phyloP scores from a whole-genome alignment of 1,140 invertebrate genomes.

The Lepidurus arcticus region DNA sequence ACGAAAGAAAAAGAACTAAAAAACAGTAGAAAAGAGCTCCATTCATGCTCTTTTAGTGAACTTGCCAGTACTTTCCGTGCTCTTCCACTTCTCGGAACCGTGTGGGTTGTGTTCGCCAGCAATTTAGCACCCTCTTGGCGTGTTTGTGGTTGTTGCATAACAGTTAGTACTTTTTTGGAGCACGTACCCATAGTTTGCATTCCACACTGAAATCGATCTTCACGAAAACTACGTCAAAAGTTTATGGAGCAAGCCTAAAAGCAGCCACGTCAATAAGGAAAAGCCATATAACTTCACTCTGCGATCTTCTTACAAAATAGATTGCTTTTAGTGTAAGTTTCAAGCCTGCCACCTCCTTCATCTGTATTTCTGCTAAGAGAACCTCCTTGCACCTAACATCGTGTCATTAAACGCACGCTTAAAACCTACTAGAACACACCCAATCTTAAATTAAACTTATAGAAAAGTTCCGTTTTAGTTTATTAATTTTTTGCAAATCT shows the following conservation, averaged over 20 bases:
- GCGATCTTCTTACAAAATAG: too few relatives aligned
- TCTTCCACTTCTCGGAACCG: not conserved
- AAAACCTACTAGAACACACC: too few relatives aligned
- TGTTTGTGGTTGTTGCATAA: not conserved
- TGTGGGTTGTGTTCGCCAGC: not conserved
- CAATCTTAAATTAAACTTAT: too few relatives aligned
- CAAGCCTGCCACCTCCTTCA: not conserved
- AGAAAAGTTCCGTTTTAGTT: too few relatives aligned
- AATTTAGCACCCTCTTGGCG: not conserved
- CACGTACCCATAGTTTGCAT: not conserved
- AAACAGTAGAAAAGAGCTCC: not conserved
- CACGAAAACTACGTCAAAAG: not conserved
- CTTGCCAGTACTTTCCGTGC: not conserved
- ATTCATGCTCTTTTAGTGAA: not conserved
- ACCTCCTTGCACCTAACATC: too few relatives aligned
- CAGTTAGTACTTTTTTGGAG: not conserved
- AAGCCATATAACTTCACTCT: not conserved
- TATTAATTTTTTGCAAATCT: too few relatives aligned
- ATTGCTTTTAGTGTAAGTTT: not conserved
- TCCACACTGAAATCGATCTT: not conserved
- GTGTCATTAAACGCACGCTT: too few relatives aligned
- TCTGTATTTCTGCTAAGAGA: too few relatives aligned
- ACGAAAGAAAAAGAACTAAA: not conserved
- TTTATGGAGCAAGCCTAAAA: not conserved
- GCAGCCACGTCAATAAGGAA: not conserved